phyloP scores from a whole-genome alignment of 2,113 vertebrate species.

The Ahaetulla prasina region DNA sequence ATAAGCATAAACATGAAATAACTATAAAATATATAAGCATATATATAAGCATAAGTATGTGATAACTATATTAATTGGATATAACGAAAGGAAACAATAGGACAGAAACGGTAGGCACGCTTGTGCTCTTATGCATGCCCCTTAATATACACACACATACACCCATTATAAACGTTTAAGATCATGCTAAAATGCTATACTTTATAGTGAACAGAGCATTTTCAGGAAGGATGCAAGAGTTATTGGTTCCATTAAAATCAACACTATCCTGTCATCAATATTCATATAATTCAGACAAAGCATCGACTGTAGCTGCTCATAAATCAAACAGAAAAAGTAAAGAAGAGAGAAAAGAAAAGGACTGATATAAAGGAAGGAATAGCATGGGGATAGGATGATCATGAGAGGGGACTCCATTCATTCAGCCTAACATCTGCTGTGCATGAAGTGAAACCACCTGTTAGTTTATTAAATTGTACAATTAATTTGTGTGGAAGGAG shows the following conservation, averaged over 20 bases:
- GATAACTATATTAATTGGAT: too few species aligned
- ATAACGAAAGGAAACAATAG: too few species aligned
- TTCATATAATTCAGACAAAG: constrained; percentile 67
- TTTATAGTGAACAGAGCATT: constrained; percentile 29
- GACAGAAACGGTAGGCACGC: too few species aligned
- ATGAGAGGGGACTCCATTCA: constrained; percentile 57
- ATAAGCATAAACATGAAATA: too few species aligned
- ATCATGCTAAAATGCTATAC: not conserved
- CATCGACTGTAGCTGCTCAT: constrained; percentile 59
- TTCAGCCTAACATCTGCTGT: constrained; percentile 71
- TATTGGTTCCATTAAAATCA: constrained; percentile 57
- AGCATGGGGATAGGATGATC: constrained; percentile 54
- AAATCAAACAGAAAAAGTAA: constrained; percentile 63
- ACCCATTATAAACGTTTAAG: not conserved
- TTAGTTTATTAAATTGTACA: constrained; percentile 72
- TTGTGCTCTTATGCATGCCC: too few species aligned
- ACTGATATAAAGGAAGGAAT: constrained; percentile 55
- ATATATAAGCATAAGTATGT: too few species aligned
- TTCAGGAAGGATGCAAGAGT: constrained; percentile 54
- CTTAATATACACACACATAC: not conserved
- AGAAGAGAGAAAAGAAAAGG: constrained; percentile 44
- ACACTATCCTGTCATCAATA: constrained; percentile 61
- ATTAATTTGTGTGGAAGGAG: constrained; percentile 72
- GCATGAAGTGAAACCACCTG: constrained; percentile 76
- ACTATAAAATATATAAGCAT: too few species aligned